Conservation (phyloP, 2,797 vertebrate species). For the Sardinella longiceps region DNA sequence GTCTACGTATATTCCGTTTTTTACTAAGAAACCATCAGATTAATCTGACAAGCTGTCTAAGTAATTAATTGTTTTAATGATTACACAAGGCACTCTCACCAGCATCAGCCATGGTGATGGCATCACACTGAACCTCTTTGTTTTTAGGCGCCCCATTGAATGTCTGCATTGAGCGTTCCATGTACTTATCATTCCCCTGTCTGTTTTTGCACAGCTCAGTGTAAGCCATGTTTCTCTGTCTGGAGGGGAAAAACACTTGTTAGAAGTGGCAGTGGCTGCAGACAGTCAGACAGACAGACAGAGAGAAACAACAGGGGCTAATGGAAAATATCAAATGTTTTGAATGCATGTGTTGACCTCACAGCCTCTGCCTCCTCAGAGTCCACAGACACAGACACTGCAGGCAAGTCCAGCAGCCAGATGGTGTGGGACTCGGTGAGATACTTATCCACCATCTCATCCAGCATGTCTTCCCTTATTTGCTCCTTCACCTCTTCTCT, state of each 20-base stretch:
- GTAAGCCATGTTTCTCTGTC: slow-evolving; percentile 72
- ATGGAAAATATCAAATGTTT: background rate
- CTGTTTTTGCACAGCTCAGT: slow-evolving; percentile 74
- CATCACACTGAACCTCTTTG: slow-evolving; percentile 83
- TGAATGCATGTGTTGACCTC: slow-evolving; percentile 65
- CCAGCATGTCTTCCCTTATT: slow-evolving; percentile 74
- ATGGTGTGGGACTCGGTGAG: slow-evolving; percentile 82
- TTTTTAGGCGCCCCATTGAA: slow-evolving; percentile 77
- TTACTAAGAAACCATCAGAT: background rate
- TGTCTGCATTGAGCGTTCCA: slow-evolving; percentile 83
- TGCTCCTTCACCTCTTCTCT: slow-evolving; percentile 64
- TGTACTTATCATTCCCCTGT: slow-evolving; percentile 75
- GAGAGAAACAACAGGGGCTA: background rate
- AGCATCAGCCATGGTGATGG: slow-evolving; percentile 72
- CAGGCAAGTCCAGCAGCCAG: slow-evolving; percentile 77
- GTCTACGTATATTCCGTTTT: background rate
- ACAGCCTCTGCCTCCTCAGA: slow-evolving; percentile 73
- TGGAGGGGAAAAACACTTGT: background rate
- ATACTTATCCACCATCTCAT: slow-evolving; percentile 68
- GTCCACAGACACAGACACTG: slow-evolving; percentile 71
- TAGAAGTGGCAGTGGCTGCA: background rate
- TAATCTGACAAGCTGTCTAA: background rate
- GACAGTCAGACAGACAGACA: no score
- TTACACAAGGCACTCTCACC: slow-evolving; percentile 65
- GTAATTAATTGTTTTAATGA: background rate